A percentile compares a stretch with the other conserved stretches of the same genome.
Evolutionary conservation across 2,888 invertebrate genomes (phyloP).

Genomic region (Yponomeuta malinellus): DNA sequence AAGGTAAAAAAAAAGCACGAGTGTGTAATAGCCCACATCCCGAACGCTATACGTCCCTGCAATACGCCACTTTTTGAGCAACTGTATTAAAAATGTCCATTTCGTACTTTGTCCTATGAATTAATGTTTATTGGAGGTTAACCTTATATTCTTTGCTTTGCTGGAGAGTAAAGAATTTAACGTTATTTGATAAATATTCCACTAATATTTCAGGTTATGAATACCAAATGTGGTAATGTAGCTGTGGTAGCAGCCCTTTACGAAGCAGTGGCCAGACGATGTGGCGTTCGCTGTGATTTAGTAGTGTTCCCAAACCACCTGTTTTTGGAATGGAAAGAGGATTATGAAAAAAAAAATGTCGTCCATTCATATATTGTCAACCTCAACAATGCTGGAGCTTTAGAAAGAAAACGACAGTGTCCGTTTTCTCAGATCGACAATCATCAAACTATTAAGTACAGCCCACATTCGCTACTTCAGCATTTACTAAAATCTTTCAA

Average conservation of each 20-base stretch:
- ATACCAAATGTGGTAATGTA: slow-evolving; percentile 35
- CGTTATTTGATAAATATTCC: too few relatives aligned
- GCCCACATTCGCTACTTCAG: slow-evolving; percentile 38
- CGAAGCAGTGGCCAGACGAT: slow-evolving; percentile 45
- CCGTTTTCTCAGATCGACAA: slow-evolving; percentile 36
- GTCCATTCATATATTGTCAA: slow-evolving; percentile 36
- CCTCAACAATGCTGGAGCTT: slow-evolving; percentile 41
- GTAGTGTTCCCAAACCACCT: slow-evolving; percentile 52
- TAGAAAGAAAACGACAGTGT: slow-evolving; percentile 40
- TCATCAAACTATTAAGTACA: slow-evolving; percentile 28
- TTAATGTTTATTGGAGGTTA: too few relatives aligned
- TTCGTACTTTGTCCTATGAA: too few relatives aligned
- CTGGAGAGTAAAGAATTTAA: too few relatives aligned
- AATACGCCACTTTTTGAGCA: too few relatives aligned
- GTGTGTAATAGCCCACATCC: too few relatives aligned
- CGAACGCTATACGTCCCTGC: too few relatives aligned
- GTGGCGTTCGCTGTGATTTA: slow-evolving; percentile 44
- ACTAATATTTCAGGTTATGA: slow-evolving; percentile 35
- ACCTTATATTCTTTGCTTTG: too few relatives aligned
- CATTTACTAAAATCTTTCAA: slow-evolving; percentile 36
- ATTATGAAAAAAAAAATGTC: slow-evolving; percentile 8
- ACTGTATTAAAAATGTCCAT: too few relatives aligned
- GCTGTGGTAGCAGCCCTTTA: slow-evolving; percentile 43
- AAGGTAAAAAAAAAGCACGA: too few relatives aligned
- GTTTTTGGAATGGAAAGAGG: slow-evolving; percentile 47